Conservation (phyloP, 2,888 invertebrate genomes). For the Smittia aterrima region DNA sequence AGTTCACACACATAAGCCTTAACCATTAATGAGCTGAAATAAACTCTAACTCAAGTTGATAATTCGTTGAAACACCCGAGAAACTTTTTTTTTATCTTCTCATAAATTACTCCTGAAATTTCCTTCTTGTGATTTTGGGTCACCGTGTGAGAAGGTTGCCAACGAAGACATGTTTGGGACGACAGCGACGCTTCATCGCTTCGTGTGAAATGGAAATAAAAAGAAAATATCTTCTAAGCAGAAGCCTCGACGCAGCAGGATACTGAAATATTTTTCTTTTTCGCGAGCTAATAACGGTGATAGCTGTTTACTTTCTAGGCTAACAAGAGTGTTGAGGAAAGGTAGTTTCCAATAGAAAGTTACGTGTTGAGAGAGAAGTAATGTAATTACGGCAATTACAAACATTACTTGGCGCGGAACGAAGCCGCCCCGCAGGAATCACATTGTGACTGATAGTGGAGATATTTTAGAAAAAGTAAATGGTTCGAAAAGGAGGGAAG, state of each 20-base stretch:
- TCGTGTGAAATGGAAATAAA: background rate
- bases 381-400: conserved; percentile 7
- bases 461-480: background rate
- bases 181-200: background rate
- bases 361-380: background rate
- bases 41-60: too few relatives aligned
- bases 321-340: background rate
- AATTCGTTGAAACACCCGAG: too few relatives aligned
- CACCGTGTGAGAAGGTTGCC: background rate
- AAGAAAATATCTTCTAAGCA: background rate
- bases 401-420: background rate
- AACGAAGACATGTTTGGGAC: background rate
- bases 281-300: background rate
- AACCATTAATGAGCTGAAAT: too few relatives aligned
- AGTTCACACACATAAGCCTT: too few relatives aligned
- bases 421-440: background rate
- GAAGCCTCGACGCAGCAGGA: background rate
- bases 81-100: too few relatives aligned
- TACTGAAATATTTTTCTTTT: background rate
- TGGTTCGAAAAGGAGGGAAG: background rate
- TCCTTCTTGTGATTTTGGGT: too few relatives aligned
- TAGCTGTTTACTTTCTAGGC: background rate
- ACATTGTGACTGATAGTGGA: background rate
- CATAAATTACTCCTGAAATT: too few relatives aligned
- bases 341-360: background rate